phyloP scores from a whole-genome alignment of 1,140 invertebrate genomes.

The Drosophila parvula region DNA sequence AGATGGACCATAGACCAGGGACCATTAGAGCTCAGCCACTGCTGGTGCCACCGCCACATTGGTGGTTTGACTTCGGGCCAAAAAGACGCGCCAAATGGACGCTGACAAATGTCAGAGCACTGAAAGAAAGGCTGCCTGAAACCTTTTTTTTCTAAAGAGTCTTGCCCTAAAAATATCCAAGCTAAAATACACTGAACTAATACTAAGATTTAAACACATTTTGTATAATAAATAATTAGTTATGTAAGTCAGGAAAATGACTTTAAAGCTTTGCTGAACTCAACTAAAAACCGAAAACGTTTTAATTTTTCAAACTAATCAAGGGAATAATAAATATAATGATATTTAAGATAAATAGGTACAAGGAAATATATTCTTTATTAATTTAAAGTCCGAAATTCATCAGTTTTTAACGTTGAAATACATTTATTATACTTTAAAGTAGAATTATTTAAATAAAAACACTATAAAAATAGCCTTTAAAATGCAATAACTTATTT shows the following conservation, averaged over 20 bases:
- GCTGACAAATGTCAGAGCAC: constrained; percentile 53
- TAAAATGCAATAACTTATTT: not conserved
- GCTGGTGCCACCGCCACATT: not conserved
- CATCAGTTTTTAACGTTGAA: too few relatives aligned
- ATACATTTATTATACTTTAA: too few relatives aligned
- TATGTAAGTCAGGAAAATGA: too few relatives aligned
- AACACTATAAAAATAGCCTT: not conserved
- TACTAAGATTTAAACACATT: not conserved
- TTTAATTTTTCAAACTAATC: too few relatives aligned
- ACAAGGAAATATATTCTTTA: too few relatives aligned
- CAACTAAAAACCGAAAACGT: too few relatives aligned
- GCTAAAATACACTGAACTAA: not conserved
- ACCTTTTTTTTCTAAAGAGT: constrained; percentile 38
- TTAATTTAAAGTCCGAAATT: too few relatives aligned
- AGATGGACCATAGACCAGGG: constrained; percentile 21
- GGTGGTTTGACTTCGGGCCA: constrained; percentile 34
- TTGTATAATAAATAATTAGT: not conserved
- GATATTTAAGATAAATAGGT: too few relatives aligned
- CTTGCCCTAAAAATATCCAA: constrained; percentile 12
- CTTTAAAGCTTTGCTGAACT: too few relatives aligned
- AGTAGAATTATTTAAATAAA: too few relatives aligned
- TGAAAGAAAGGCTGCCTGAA: constrained; percentile 5
- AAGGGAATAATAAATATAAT: too few relatives aligned
- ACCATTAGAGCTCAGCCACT: constrained; percentile 36
- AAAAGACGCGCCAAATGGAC: constrained; percentile 47